These are phyloP conservation scores for Bugula neritina DNA, from an alignment of 2,888 invertebrate species.

Conservation along the genomic window DNA sequence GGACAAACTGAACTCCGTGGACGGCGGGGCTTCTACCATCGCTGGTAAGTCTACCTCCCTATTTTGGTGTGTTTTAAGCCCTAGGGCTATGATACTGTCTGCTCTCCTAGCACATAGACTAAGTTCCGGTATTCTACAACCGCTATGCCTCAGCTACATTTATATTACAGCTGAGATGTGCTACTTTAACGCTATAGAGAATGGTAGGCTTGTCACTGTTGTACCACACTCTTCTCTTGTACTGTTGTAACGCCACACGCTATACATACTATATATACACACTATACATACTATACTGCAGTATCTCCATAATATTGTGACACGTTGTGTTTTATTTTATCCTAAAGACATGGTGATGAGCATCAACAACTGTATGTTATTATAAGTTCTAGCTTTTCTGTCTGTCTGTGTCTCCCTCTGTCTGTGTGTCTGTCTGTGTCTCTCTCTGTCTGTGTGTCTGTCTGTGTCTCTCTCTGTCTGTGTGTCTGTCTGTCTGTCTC, in stretches of 20 bases:
- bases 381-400: slow-evolving; percentile 22
- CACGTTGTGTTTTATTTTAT: neutral
- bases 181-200: neutral
- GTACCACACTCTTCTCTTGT: neutral
- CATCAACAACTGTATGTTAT: slow-evolving; percentile 20
- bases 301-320: too few species aligned
- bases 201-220: neutral
- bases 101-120: too few species aligned
- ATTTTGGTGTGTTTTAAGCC: too few species aligned
- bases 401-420: slow-evolving; percentile 26
- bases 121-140: too few species aligned
- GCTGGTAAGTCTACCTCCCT: too few species aligned
- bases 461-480: too few species aligned
- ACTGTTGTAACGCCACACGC: too few species aligned
- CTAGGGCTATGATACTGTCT: neutral
- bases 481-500: too few species aligned
- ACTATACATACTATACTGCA: too few species aligned
- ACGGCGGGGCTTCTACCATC: neutral
- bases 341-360: neutral
- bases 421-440: slow-evolving; percentile 28
- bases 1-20: neutral
- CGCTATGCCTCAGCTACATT: neutral
- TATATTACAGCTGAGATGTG: neutral
- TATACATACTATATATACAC: too few species aligned
- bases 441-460: slow-evolving; percentile 26